Evolutionary conservation across 2,888 invertebrate species (phyloP), one percentile per base, ranked within the genome.

Genomic region (Hyposoter dolosus): DNA sequence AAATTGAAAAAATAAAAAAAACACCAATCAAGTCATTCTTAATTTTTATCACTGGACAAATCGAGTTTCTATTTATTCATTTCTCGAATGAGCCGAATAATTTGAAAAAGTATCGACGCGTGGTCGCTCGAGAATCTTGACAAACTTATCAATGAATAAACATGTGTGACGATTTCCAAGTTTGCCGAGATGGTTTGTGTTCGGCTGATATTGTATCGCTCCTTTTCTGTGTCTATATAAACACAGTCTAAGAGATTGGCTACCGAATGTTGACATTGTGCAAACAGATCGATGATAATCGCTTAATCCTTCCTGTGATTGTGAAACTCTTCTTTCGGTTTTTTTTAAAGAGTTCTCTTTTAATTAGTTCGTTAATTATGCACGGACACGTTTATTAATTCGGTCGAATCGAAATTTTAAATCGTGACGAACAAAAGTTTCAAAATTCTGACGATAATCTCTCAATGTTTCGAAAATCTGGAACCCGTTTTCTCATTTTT

Each of bases 231-330:
- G 56, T 77, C n/a, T 35, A 60, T 74, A 80, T 78, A 81, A 74
- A 75, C 66, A 83, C 68, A 74, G 80, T 68, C 72, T 72, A 63
- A 60, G 77, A 83, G 32, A 71, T 76, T 50, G 50, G 80, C 83
- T 80, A 83, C 77, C 66, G 23, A 60, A 81, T 83, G 75, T 83
- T 86, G 83, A 81, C 77, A 17, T n/a, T 43, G 32, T 10, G 28
- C 83, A 83, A 86, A 81, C 83, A 66, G 75, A 71, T 80, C 83
- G 66, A 50, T 50, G 71, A 86, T 83, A 80, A 86, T 83, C 83
- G 72, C 68, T 43, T 75, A 43, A 78, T 82, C 68, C 53, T 40
- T 32, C 32, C 28, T 7, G 12, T 17, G 63, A 80, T 86, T 45
- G 77, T 74, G 53, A 71, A 50, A 28, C 72, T 23, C 60, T 50